Base-by-base conservation (phyloP, 2,797 vertebrate genomes). In the Scarus forsteni region DNA sequence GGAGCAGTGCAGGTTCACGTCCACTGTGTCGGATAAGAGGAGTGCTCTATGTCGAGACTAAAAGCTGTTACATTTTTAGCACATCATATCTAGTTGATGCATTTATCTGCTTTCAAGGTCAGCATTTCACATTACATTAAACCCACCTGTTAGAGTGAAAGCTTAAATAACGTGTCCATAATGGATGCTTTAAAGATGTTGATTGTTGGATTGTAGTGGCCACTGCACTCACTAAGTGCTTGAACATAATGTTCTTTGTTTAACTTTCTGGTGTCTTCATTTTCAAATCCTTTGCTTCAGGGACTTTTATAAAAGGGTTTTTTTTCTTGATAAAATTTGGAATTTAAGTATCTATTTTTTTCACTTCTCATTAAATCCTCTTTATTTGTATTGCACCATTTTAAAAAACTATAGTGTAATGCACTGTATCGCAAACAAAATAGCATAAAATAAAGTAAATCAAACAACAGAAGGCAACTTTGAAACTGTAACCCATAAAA, bases 1-100 rank as follows among this genome's bases (percentile, higher is more conserved):
- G 73, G 86, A 81, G 80, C 79, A 54, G 82, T 43, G 58, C 82
- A 82, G 86, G 89, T 92, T 92, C 88, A 90, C 73, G 81, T 91
- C 84, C 87, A 82, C 88, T 43, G 74, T 85, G 82, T 81, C 34
- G 52, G 80, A 89, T 86, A 70, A 82, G 84, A 89, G 71, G 68
- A 75, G 68, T 66, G 75, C 76, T 84, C 68, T 83, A 77, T 89
- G 82, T 79, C 46, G 49, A 77, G 72, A 85, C 78, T 84, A 79
- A 88, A 89, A 84, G 87, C 82, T 53, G 74, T 71, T 83, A 57
- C 63, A 79, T 79, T 86, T 83, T 81, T 80, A 66, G 77, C 69
- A 64, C 45, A 80, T 82, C 71, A 53, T 68, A 78, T 84, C 60
- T 14, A 39, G 39, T 60, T 77, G 65, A 83, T 66, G 49, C 79